Conservation (phyloP, 2,888 invertebrate genomes). For the Sacculina carcini region DNA sequence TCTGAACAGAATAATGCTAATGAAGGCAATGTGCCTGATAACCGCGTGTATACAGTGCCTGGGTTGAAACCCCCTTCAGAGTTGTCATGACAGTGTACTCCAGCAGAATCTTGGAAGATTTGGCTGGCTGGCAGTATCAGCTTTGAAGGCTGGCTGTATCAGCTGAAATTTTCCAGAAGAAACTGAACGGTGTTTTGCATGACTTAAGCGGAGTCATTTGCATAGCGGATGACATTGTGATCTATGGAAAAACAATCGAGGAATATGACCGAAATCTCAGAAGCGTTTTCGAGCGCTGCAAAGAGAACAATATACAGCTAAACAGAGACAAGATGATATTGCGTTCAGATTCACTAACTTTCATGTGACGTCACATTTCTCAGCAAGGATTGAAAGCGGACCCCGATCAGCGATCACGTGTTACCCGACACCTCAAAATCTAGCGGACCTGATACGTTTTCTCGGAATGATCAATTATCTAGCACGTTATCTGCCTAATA, state of each 20-base stretch:
- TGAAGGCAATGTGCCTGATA: too few species aligned
- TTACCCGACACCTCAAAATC: background rate
- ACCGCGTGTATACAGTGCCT: too few species aligned
- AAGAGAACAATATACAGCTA: background rate
- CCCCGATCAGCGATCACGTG: background rate
- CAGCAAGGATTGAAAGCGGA: background rate
- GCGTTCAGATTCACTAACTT: background rate
- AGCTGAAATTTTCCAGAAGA: slow-evolving; percentile 1
- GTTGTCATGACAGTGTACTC: too few species aligned
- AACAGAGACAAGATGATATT: background rate
- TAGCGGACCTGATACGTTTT: background rate
- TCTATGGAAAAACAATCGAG: background rate
- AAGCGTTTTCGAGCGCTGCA: background rate
- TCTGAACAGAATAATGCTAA: too few species aligned
- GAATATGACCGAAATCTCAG: background rate
- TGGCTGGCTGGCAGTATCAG: too few species aligned
- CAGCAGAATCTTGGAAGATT: too few species aligned
- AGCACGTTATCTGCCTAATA: background rate
- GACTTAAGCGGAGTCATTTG: background rate
- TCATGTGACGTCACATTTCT: background rate
- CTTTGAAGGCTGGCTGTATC: background rate
- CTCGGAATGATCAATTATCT: slow-evolving; percentile 3
- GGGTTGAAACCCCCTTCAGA: too few species aligned
- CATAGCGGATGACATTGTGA: background rate
- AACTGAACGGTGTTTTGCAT: background rate